These are phyloP conservation scores for Ploceus nigricollis DNA, from an alignment of 2,113 vertebrate genomes.

Conservation along the genomic window DNA sequence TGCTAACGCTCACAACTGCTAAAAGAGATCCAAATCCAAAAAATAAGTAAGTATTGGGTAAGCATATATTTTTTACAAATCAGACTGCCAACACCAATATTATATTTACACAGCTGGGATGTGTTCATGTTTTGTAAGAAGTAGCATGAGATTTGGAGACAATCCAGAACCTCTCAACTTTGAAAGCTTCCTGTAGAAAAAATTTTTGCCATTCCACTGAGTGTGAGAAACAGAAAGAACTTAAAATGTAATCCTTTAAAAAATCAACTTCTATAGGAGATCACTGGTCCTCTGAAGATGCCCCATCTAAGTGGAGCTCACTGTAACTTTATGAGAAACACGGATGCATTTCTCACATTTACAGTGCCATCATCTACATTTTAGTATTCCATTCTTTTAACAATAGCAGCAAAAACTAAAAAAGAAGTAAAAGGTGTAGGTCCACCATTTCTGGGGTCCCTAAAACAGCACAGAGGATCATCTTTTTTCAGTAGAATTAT, in stretches of 20 bases:
- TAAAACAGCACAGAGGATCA: neutral
- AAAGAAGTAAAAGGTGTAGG: neutral
- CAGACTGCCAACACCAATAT: conserved; percentile 7
- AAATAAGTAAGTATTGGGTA: neutral
- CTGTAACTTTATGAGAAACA: neutral
- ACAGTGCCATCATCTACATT: neutral
- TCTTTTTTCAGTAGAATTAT: neutral
- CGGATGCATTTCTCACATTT: neutral
- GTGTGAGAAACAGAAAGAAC: conserved; percentile 13
- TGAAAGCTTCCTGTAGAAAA: conserved; percentile 45
- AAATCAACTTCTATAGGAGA: neutral
- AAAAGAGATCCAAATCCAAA: neutral
- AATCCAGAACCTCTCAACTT: conserved; percentile 40
- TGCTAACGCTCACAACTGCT: neutral
- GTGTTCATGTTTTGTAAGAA: conserved; percentile 32
- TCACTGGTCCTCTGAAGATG: neutral
- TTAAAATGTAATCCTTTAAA: neutral
- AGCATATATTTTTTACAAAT: conserved; percentile 23
- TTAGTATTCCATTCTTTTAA: neutral
- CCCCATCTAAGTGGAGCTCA: neutral
- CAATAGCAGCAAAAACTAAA: fast-evolving
- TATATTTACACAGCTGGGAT: conserved; percentile 55
- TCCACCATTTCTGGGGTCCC: neutral
- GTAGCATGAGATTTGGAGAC: conserved; percentile 40
- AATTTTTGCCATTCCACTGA: conserved; percentile 27